These are phyloP conservation scores for Stegana nigrithorax DNA, from an alignment of 2,888 invertebrate species.

Conservation along the genomic window DNA sequence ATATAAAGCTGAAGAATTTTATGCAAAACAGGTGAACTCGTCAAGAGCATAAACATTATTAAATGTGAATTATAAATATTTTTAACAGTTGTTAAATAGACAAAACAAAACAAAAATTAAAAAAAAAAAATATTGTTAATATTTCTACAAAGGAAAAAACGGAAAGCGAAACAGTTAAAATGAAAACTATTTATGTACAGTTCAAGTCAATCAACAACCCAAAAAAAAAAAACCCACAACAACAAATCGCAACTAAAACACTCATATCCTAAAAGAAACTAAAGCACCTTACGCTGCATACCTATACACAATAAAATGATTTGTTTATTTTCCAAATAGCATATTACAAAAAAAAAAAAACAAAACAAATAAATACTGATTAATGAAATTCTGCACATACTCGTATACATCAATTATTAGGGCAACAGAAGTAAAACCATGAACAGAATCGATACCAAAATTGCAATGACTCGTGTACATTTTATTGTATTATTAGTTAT, in stretches of 20 bases:
- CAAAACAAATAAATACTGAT: constrained; percentile 18
- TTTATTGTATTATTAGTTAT: constrained; percentile 36
- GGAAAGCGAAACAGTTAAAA: background rate
- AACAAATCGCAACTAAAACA: no score
- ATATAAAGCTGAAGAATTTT: constrained; percentile 7
- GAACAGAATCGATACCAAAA: background rate
- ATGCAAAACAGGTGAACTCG: constrained; percentile 13
- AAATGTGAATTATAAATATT: constrained; percentile 10
- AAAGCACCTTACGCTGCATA: no score
- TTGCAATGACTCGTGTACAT: constrained; percentile 48
- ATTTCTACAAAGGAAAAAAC: constrained; percentile 10
- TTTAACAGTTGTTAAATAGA: constrained; percentile 12
- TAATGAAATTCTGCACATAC: no score
- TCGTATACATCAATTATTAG: constrained; percentile 52
- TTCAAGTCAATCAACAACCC: no score
- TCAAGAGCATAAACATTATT: background rate
- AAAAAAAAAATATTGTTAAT: constrained; percentile 12
- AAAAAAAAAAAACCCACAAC: background rate
- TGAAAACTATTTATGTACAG: constrained; percentile 10
- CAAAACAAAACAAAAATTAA: background rate
- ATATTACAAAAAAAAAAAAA: background rate
- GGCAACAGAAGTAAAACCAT: constrained; percentile 31
- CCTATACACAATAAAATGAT: background rate
- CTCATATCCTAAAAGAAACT: no score
- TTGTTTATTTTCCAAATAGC: background rate